phyloP scores from a whole-genome alignment of 30 jellyfish, hydroid and myxozoan genomes.

The Cassiopea xamachana region DNA sequence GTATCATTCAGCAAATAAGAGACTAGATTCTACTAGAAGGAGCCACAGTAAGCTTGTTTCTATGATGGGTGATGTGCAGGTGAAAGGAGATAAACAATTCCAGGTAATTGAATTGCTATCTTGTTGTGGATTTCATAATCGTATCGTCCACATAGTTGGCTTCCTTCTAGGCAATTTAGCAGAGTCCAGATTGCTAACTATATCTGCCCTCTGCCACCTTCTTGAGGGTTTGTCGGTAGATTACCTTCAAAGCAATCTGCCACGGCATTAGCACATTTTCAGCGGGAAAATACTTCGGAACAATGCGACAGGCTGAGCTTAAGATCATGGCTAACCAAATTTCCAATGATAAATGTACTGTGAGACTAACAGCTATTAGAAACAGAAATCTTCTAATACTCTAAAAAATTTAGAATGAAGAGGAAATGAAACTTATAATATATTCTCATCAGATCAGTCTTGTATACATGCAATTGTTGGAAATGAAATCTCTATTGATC shows the following conservation, averaged over 20 bases:
- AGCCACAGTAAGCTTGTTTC: neutral
- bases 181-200: too few relatives aligned
- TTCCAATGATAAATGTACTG: neutral
- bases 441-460: neutral
- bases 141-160: neutral
- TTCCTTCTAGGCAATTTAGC: neutral
- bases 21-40: neutral
- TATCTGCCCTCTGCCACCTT: too few relatives aligned
- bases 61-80: neutral
- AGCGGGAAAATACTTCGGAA: neutral
- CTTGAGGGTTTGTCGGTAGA: neutral
- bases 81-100: neutral
- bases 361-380: neutral
- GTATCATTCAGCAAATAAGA: too few relatives aligned
- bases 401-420: neutral
- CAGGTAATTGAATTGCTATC: neutral
- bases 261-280: neutral
- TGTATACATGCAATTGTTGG: neutral
- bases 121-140: neutral
- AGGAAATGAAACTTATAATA: neutral
- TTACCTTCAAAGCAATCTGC: neutral
- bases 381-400: neutral
- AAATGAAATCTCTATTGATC: neutral
- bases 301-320: neutral
- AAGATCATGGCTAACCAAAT: neutral